A percentile compares a stretch with the other conserved stretches of the same genome.
These are phyloP conservation scores for Propsilocerus akamusi DNA, from an alignment of 1,140 invertebrate genomes.

Conservation along the genomic window DNA sequence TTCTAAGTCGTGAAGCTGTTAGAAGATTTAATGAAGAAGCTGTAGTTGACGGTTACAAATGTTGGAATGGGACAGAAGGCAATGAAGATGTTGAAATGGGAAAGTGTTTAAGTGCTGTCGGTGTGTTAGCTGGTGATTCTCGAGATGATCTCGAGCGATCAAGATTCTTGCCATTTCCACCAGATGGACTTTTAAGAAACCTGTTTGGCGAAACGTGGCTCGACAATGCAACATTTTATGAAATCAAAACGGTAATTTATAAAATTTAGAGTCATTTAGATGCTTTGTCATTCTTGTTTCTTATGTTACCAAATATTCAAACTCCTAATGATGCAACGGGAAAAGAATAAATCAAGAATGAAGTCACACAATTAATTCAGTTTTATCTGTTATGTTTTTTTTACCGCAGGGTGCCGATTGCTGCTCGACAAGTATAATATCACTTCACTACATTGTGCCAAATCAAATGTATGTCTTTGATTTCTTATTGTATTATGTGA, in stretches of 20 bases:
- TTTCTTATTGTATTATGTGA: constrained; percentile 71
- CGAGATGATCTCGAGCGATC: constrained; percentile 66
- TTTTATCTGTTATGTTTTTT: too few species aligned
- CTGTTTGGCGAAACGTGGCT: too few species aligned
- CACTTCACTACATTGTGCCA: constrained; percentile 72
- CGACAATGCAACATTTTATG: too few species aligned
- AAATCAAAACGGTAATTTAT: too few species aligned
- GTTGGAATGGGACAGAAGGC: constrained; percentile 49
- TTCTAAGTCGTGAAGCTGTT: constrained; percentile 64
- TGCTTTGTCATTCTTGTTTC: too few species aligned
- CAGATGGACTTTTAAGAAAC: constrained; percentile 69
- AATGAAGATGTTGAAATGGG: constrained; percentile 88
- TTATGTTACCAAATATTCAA: too few species aligned
- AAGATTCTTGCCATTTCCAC: constrained; percentile 78
- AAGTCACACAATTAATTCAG: constrained; percentile 60
- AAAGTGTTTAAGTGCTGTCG: constrained; percentile 69
- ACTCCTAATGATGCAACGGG: constrained; percentile 58
- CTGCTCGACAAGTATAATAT: constrained; percentile 72
- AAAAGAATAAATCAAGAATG: constrained; percentile 52
- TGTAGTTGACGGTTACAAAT: constrained; percentile 44
- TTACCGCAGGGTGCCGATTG: constrained; percentile 51
- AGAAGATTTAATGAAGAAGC: constrained; percentile 50
- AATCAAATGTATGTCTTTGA: constrained; percentile 76
- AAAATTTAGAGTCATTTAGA: too few species aligned
- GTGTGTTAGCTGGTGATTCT: constrained; percentile 71